Evolutionary conservation across 2,113 vertebrate genomes (phyloP), one percentile per base, ranked within the genome.

Genomic region (Ictalurus punctatus): DNA sequence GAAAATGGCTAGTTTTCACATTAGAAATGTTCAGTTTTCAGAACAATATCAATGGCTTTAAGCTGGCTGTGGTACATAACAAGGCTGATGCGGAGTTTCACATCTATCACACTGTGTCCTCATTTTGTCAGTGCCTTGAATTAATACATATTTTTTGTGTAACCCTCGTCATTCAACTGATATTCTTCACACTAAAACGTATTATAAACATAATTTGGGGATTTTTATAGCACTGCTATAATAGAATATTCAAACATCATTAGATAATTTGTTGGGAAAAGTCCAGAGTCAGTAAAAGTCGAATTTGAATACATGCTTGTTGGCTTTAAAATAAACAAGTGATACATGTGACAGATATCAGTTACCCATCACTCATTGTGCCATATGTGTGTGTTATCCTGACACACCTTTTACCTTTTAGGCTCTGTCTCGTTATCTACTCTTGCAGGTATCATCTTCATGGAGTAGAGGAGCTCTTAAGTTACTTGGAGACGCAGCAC

Each of bases 391-490:
- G 85, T 61, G 73, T 34, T 65, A 67, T 80, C 30, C 84, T 74
- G 44, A 30, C 37, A 80, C 17, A 80, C 76, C n/a, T 63, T 67
- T 80, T 65, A 80, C 76, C n/a, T 63, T 67, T 80, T 65, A 40
- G 23, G 58, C 56, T 86, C 85, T 65, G 74, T 54, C 74, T 59
- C 59, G 63, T 87, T 79, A 65, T 87, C 86, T 1, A 61, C 54
- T 61, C 23, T 40, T 59, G 86, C 86, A 65, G 86, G 73, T 87
- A 63, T 67, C 44, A 37, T 54, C 67, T 85, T 67, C 44, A 73
- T 74, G 61, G 83, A 79, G 82, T 56, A 79, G 19, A 85, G 88
- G 21, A 58, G 58, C 83, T 63, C 88, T 63, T 17, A 56, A 30
- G 88, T 59, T 84, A 85, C 44, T 80, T 30, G 3, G 54, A 85